Base-by-base conservation (phyloP, 2,888 invertebrate genomes). In the Dynastes tityus region DNA sequence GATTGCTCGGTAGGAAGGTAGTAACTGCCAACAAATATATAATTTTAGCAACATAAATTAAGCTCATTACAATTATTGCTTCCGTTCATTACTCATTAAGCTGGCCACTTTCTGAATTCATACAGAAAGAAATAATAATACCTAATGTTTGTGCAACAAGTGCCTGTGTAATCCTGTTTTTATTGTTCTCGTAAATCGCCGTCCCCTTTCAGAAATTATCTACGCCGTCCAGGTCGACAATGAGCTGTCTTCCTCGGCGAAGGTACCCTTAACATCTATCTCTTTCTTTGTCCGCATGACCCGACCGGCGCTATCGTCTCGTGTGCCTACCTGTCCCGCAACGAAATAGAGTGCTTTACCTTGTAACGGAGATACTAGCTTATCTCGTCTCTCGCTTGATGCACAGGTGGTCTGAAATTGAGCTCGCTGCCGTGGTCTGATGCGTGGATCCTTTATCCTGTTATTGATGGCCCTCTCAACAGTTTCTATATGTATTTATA, bases 381-480 rank as follows among this genome's bases (percentile, higher is more conserved):
- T 73, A 73, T 73, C 71, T 71, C 55, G n/a, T 22, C 37, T 73
- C 55, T 58, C 58, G 73, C 32, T 40, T 58, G 61, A 40, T 73
- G 73, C 73, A 73, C 73, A 73, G 73, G 73, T 73, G 73, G 73
- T 73, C 73, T 58, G 73, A 55, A 40, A 58, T 58, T 29, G 73
- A 73, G 73, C 73, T 55, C 58, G 58, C 58, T 22, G 58, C 29
- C 73, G 55, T 16, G 58, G 73, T 40, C 73, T 16, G 55, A 58
- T 55, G 73, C 58, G 73, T 73, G 73, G 73, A 73, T 73, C 61
- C 58, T 73, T 73, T 73, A 73, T 73, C 73, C 73, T 73, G 73
- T 73, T 73, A 73, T 73, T 73, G 73, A 73, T 73, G 73, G 73
- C 73, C 73, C 73, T 58, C 73, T 73, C 73, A 58, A 55, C 73